Evolutionary conservation across 2,888 invertebrate species (phyloP).

Genomic region (Hydroisotoma schaefferi): DNA sequence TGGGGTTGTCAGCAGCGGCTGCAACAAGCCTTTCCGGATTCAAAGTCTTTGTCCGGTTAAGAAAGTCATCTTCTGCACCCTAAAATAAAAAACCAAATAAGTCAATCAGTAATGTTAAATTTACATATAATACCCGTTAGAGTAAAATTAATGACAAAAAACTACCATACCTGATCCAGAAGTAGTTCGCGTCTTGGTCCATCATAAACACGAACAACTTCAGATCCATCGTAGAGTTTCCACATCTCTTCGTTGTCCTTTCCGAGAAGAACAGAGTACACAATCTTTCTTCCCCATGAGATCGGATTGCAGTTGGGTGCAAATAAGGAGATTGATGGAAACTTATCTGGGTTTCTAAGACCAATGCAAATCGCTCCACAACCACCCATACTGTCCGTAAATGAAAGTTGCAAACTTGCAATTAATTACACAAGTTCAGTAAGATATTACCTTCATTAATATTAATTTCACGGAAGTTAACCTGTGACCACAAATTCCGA

Average conservation of each 20-base stretch:
- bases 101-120: background rate
- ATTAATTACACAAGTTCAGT: background rate
- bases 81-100: background rate
- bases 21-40: conserved; percentile 27
- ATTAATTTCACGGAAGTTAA: background rate
- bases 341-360: conserved; percentile 24
- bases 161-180: conserved; percentile 45
- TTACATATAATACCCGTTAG: background rate
- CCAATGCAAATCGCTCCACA: conserved; percentile 18
- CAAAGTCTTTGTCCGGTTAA: conserved; percentile 25
- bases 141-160: background rate
- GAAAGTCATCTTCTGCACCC: conserved; percentile 27
- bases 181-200: conserved; percentile 79
- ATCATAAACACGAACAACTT: conserved; percentile 72
- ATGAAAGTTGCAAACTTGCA: background rate
- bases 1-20: conserved; percentile 27
- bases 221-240: conserved; percentile 85
- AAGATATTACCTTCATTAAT: background rate
- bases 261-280: conserved; percentile 76
- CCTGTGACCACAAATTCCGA: conserved; percentile 32
- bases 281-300: conserved; percentile 78
- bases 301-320: conserved; percentile 89
- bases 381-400: conserved; percentile 24
- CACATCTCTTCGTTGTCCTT: conserved; percentile 54
- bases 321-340: conserved; percentile 74